Evolutionary conservation across 2,113 vertebrate genomes (phyloP), one percentile per base, ranked within the genome.

Genomic region (Accipiter virgatus): DNA sequence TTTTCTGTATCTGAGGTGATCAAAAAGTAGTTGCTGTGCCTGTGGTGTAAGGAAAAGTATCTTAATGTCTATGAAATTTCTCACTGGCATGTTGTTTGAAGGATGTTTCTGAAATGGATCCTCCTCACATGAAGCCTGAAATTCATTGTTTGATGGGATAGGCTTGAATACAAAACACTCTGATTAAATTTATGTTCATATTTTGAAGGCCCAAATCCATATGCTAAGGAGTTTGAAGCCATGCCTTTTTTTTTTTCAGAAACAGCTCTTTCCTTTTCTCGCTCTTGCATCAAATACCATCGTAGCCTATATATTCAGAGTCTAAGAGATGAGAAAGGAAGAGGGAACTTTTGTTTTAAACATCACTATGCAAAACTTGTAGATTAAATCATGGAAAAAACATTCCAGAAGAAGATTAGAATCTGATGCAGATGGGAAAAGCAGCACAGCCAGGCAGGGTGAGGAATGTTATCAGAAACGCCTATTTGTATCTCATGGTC

Each of bases 391-490:
- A 96, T 18, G 56, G 73, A n/a, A 87, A 93, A 91, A 65, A 23
- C 72, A 78, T 91, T 93, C 73, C 83, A 95, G 65, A 87, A 62
- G 61, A 91, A 81, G 77, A 94, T 86, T 67, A 72, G 78, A 96
- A 81, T 90, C 61, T 81, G 66, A 86, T 93, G 72, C 82, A 96
- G 85, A 95, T 94, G 92, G 67, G 50, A 88, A 90, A 92, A 94
- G 42, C 55, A 81, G 81, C 63, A 65, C 7, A 62, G 62, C 40
- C 93, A 86, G 67, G 70, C 84, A 91, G 89, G 42, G 48, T 72
- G 65, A 91, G 88, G 83, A 93, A 84, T 91, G 53, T 81, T 95
- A 96, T 94, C 89, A 91, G 84, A 87, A 95, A 95, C 9, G 13
- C 81, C 89, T 71, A 40, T 88, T 90, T 88, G 62, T 62, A 77